Evolutionary conservation across 2,888 invertebrate genomes (phyloP).

Genomic region (Patella ulyssiponensis): DNA sequence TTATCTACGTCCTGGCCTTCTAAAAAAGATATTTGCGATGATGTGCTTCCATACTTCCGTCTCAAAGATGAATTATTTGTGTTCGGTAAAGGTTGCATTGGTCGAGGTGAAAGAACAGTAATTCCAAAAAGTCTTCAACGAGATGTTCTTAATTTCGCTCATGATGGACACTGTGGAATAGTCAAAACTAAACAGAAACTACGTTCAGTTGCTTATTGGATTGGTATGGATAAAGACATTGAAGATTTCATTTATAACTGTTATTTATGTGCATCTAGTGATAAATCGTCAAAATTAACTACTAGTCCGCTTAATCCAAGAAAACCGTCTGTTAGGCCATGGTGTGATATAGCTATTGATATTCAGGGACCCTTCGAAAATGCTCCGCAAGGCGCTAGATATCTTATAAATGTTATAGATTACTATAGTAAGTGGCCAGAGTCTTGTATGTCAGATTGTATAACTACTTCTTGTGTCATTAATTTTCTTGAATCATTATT

Average conservation of each 20-base stretch:
- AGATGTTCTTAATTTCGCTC: background rate
- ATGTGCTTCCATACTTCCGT: constrained; percentile 19
- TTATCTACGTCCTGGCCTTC: constrained; percentile 10
- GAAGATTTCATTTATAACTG: background rate
- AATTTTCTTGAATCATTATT: background rate
- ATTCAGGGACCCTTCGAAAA: background rate
- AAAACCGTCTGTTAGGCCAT: background rate
- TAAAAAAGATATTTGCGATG: constrained; percentile 12
- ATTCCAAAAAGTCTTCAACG: constrained; percentile 8
- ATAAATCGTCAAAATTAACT: background rate
- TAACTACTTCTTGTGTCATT: background rate
- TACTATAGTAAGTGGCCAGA: background rate
- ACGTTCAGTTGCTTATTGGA: constrained; percentile 26
- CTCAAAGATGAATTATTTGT: constrained; percentile 11
- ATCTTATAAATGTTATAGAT: background rate
- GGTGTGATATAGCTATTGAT: background rate
- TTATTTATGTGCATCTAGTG: background rate
- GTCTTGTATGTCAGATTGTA: background rate
- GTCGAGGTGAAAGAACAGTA: constrained; percentile 16
- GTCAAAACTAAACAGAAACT: constrained; percentile 24
- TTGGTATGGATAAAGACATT: background rate
- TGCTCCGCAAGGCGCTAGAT: background rate
- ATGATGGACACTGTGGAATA: constrained; percentile 15
- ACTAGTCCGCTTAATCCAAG: background rate
- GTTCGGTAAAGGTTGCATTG: constrained; percentile 12